Percentiles rank a stretch among this genome's conserved stretches.
These are phyloP conservation scores for Clarias batrachus DNA, from an alignment of 2,113 vertebrate genomes.

Conservation along the genomic window DNA sequence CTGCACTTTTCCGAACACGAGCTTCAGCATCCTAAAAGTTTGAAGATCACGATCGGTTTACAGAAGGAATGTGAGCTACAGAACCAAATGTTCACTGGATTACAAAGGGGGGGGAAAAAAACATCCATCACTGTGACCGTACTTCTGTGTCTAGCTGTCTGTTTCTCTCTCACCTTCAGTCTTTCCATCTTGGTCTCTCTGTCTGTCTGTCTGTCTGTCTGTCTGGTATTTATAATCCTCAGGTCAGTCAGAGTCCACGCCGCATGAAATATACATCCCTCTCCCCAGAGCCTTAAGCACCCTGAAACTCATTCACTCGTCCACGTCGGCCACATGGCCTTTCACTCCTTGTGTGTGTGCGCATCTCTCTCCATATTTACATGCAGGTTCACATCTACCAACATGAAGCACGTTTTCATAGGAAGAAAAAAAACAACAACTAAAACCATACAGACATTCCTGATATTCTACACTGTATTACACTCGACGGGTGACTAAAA, in stretches of 20 bases:
- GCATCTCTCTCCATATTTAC: background rate
- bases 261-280: conserved; percentile 31
- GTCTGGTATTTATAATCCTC: background rate
- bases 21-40: background rate
- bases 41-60: background rate
- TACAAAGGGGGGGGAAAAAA: too few species aligned
- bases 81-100: background rate
- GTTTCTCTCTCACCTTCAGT: background rate
- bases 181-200: too few species aligned
- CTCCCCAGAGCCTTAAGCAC: background rate
- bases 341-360: background rate
- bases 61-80: background rate
- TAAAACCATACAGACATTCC: background rate
- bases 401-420: background rate
- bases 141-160: background rate
- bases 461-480: background rate
- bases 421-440: background rate
- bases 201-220: background rate
- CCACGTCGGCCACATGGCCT: background rate
- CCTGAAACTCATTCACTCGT: too few species aligned
- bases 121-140: background rate
- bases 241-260: conserved; percentile 1
- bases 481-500: too few species aligned
- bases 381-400: background rate
- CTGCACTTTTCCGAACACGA: background rate